Percentiles rank a stretch among this genome's conserved stretches.
Conservation (phyloP, 30 jellyfish, hydroid and myxozoan genomes). For the Pelagia noctiluca region DNA sequence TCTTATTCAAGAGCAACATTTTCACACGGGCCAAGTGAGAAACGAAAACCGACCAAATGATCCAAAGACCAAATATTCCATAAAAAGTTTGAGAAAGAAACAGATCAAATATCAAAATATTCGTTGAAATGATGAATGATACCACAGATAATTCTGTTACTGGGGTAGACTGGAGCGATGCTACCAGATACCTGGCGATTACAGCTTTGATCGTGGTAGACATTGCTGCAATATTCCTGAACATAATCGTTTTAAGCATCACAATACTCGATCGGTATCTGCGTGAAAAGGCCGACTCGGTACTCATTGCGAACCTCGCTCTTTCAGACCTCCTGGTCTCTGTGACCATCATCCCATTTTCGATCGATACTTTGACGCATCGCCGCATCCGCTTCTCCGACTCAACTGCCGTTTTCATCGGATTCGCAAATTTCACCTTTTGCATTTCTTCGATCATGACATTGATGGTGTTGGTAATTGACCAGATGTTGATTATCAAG, state of each 20-base stretch:
- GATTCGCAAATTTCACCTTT: slow-evolving; percentile 64
- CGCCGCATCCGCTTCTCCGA: slow-evolving; percentile 1
- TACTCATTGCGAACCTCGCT: slow-evolving; percentile 66
- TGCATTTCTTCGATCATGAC: slow-evolving; percentile 80
- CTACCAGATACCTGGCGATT: slow-evolving; percentile 15
- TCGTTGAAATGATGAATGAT: slow-evolving; percentile 1
- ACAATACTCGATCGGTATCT: slow-evolving; percentile 29
- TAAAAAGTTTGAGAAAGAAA: neutral
- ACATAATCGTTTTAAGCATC: slow-evolving; percentile 16
- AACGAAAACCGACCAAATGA: no score
- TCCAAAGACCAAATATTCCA: no score
- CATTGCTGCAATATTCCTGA: slow-evolving; percentile 32
- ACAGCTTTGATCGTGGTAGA: neutral
- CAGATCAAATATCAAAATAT: neutral
- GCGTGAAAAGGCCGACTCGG: slow-evolving; percentile 63
- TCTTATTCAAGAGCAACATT: no score
- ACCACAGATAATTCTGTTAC: neutral
- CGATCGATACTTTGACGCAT: slow-evolving; percentile 40
- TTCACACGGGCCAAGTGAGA: no score
- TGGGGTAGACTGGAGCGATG: slow-evolving; percentile 44
- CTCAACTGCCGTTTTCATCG: slow-evolving; percentile 6
- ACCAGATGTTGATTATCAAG: slow-evolving; percentile 40
- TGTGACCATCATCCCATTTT: slow-evolving; percentile 32
- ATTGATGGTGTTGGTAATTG: slow-evolving; percentile 47
- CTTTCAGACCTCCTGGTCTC: slow-evolving; percentile 55